Evolutionary conservation across 2,797 vertebrate genomes (phyloP).

Genomic region (Enteromius paludinosus): DNA sequence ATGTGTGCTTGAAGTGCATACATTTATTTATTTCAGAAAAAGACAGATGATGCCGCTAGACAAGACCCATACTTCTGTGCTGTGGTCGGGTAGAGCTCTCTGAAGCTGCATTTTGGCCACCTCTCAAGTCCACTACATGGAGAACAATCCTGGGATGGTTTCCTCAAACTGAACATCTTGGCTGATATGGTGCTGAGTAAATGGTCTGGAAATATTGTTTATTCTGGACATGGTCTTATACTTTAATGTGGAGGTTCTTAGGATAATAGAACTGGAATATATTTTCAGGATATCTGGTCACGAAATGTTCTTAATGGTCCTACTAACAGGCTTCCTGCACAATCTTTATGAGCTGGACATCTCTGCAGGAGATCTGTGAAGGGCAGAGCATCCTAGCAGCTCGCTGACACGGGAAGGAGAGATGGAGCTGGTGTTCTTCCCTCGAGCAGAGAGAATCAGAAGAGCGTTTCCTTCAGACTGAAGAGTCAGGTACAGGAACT

Average conservation of each 20-base stretch:
- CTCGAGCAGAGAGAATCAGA: constrained; percentile 27
- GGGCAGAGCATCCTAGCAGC: constrained; percentile 6
- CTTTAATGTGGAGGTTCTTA: not conserved
- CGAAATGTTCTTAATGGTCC: not conserved
- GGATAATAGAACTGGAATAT: too few relatives aligned
- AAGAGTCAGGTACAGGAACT: constrained; percentile 28
- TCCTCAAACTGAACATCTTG: too few relatives aligned
- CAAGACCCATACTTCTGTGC: too few relatives aligned
- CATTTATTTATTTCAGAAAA: too few relatives aligned
- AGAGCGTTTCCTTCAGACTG: constrained; percentile 26
- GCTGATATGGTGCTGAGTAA: too few relatives aligned
- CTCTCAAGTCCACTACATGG: not conserved
- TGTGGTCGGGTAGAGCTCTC: too few relatives aligned
- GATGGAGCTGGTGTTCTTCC: constrained; percentile 80
- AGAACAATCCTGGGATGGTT: not conserved
- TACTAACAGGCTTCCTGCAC: not conserved
- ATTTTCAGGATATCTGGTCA: not conserved
- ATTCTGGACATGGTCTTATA: too few relatives aligned
- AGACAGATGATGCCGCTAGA: too few relatives aligned
- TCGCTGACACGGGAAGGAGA: constrained; percentile 76
- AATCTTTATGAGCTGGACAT: not conserved
- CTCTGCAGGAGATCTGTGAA: not conserved
- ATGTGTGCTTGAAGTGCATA: too few relatives aligned
- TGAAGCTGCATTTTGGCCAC: not conserved
- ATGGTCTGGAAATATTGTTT: too few relatives aligned